These are phyloP conservation scores for Clunio marinus DNA, from an alignment of 2,888 invertebrate species.

Conservation along the genomic window DNA sequence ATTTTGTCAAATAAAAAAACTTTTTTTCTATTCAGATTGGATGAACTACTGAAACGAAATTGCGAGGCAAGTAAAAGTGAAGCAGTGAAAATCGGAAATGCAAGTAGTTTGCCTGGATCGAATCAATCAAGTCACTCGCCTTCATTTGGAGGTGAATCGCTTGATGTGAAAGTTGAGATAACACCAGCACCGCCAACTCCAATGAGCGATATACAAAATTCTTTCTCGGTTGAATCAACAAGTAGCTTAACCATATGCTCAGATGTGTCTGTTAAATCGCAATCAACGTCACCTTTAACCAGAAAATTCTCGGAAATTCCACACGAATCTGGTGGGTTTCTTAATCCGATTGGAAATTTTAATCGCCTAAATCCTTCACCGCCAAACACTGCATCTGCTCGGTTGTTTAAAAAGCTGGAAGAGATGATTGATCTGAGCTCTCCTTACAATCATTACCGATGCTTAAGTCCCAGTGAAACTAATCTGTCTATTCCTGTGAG, in stretches of 20 bases:
- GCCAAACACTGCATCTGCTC: conserved; percentile 44
- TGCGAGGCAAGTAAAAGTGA: conserved; percentile 50
- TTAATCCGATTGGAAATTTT: conserved; percentile 48
- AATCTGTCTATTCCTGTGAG: conserved; percentile 49
- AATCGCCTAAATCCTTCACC: conserved; percentile 46
- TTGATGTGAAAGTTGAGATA: conserved; percentile 52
- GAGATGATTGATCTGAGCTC: conserved; percentile 62
- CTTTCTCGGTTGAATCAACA: conserved; percentile 51
- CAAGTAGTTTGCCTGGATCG: conserved; percentile 20
- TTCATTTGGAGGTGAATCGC: conserved; percentile 49
- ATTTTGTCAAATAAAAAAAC: not conserved
- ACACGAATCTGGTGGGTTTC: conserved; percentile 43
- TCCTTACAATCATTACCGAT: conserved; percentile 71
- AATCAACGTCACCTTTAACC: conserved; percentile 41
- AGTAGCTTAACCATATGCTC: conserved; percentile 45
- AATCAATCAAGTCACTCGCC: conserved; percentile 52
- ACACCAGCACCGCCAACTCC: conserved; percentile 47
- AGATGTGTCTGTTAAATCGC: conserved; percentile 40
- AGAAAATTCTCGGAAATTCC: conserved; percentile 50
- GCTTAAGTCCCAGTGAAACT: conserved; percentile 61
- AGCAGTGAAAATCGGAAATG: conserved; percentile 42
- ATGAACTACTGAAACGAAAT: conserved; percentile 58
- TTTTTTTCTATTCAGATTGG: conserved; percentile 53
- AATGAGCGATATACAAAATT: conserved; percentile 45
- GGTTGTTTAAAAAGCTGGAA: conserved; percentile 51